phyloP scores from a whole-genome alignment of 2,888 invertebrate species.

The Brachyptera risi region DNA sequence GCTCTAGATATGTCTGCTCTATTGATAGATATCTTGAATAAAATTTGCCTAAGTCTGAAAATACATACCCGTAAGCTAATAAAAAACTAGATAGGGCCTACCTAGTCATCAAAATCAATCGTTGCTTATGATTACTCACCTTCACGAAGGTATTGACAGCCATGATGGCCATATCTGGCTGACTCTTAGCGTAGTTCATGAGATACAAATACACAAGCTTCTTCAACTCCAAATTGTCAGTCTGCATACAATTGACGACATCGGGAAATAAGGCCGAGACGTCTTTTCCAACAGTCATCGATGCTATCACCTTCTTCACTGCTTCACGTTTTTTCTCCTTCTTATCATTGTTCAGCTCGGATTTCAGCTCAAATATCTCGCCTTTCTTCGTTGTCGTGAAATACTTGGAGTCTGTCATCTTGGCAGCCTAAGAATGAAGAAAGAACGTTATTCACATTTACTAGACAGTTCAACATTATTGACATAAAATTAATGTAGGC shows the following conservation, averaged over 20 bases:
- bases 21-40: no score
- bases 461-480: neutral
- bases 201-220: constrained; percentile 97
- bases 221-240: constrained; percentile 97
- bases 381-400: constrained; percentile 99
- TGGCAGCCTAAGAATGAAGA: constrained; percentile 31
- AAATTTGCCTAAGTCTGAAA: no score
- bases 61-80: no score
- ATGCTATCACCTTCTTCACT: constrained; percentile 99
- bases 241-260: constrained; percentile 99
- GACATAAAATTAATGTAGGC: no score
- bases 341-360: constrained; percentile 98
- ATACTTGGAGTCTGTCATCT: constrained; percentile 99
- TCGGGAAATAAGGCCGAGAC: constrained; percentile 98
- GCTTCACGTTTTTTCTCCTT: constrained; percentile 99
- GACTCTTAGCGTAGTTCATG: constrained; percentile 99
- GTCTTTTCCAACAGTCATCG: constrained; percentile 99
- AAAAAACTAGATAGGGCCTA: no score
- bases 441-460: neutral
- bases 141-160: constrained; percentile 99
- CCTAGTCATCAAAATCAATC: no score
- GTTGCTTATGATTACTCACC: constrained; percentile 51
- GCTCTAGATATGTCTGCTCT: no score
- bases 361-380: constrained; percentile 98
- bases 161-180: constrained; percentile 99